A percentile compares a stretch with the other conserved stretches of the same genome.
Conservation (phyloP, 1,140 invertebrate genomes). For the Hycleus cichorii region DNA sequence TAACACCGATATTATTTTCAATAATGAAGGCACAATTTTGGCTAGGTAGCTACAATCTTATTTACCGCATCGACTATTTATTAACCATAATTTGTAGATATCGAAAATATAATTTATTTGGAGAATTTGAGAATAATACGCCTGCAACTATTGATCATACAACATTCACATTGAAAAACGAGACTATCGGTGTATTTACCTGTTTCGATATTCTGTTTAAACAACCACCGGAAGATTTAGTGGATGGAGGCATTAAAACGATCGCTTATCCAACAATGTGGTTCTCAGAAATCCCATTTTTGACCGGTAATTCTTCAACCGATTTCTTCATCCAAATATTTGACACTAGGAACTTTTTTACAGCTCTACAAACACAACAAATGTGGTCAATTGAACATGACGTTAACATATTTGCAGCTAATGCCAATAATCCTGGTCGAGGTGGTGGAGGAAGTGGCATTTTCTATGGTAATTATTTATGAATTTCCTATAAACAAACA, state of each 20-base stretch:
- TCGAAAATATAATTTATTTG: slow-evolving; percentile 56
- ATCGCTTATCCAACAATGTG: slow-evolving; percentile 65
- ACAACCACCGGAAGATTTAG: slow-evolving; percentile 49
- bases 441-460: slow-evolving; percentile 41
- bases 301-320: slow-evolving; percentile 46
- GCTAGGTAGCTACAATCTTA: slow-evolving; percentile 3
- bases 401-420: slow-evolving; percentile 44
- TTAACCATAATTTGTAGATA: slow-evolving; percentile 43
- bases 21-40: slow-evolving; percentile 39
- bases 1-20: slow-evolving; percentile 65
- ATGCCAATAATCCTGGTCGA: slow-evolving; percentile 44
- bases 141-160: slow-evolving; percentile 43
- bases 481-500: slow-evolving; percentile 25
- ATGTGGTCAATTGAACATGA: slow-evolving; percentile 45
- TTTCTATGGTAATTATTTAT: slow-evolving; percentile 35
- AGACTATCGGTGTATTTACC: slow-evolving; percentile 69
- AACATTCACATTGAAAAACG: slow-evolving; percentile 65
- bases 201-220: slow-evolving; percentile 70
- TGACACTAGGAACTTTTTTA: slow-evolving; percentile 14
- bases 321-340: no score
- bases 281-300: slow-evolving; percentile 64
- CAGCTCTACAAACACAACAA: slow-evolving; percentile 43
- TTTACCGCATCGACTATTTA: no score
- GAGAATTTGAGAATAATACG: slow-evolving; percentile 44
- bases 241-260: slow-evolving; percentile 47